Evolutionary conservation across 2,113 vertebrate genomes (phyloP).

Genomic region (Craseonycteris thonglongyai): DNA sequence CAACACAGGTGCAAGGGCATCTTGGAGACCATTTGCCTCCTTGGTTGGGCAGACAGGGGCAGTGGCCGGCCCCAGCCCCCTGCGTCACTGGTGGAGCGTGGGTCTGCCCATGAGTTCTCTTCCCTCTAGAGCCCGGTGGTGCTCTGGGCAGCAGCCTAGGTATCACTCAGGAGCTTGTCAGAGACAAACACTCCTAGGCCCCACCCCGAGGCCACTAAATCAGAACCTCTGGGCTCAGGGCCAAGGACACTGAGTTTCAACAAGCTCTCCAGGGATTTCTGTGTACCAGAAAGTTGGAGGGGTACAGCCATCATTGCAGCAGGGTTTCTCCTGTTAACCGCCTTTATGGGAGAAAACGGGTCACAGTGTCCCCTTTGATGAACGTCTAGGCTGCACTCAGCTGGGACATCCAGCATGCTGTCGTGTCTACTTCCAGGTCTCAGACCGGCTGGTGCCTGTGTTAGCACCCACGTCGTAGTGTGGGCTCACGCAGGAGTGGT

Average conservation of each 20-base stretch:
- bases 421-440: background rate
- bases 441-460: too few relatives aligned
- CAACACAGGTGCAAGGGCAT: background rate
- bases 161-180: background rate
- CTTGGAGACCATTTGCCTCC: too few relatives aligned
- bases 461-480: background rate
- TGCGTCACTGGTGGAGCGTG: too few relatives aligned
- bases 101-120: background rate
- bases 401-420: too few relatives aligned
- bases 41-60: background rate
- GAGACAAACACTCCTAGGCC: background rate
- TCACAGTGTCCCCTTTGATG: background rate
- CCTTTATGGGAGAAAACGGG: background rate
- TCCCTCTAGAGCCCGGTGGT: too few relatives aligned
- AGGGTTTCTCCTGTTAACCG: background rate
- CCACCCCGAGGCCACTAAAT: background rate
- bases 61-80: background rate
- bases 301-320: fast-evolving
- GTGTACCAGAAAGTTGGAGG: background rate
- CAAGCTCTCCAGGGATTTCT: background rate
- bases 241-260: background rate
- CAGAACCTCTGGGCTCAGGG: background rate
- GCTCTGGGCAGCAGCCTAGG: background rate
- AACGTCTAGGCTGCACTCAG: background rate
- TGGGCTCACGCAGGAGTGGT: fast-evolving